These are phyloP conservation scores for Frankliniella intonsa DNA, from an alignment of 2,888 invertebrate species.

Conservation along the genomic window DNA sequence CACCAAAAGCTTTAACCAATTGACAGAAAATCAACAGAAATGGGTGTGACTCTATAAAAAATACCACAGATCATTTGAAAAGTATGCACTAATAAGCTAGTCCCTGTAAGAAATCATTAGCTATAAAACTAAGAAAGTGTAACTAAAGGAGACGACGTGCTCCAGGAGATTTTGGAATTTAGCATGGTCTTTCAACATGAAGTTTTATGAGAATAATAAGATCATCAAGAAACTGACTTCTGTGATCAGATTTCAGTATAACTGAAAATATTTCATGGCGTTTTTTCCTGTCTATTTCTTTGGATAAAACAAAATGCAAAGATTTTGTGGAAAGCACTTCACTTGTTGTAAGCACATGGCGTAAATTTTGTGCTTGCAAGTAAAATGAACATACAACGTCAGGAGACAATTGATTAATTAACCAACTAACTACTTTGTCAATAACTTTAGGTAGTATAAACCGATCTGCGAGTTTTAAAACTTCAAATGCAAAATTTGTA, in stretches of 20 bases:
- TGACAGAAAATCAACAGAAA: too few relatives aligned
- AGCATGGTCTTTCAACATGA: background rate
- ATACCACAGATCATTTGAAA: too few relatives aligned
- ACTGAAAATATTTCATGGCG: constrained; percentile 1
- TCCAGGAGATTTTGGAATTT: background rate
- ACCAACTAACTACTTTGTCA: background rate
- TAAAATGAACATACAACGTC: background rate
- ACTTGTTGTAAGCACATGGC: background rate
- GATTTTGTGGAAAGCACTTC: background rate
- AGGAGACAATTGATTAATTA: background rate
- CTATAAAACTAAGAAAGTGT: background rate
- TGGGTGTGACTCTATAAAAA: too few relatives aligned
- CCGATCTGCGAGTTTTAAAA: constrained; percentile 5
- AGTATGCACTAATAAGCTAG: background rate
- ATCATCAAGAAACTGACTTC: background rate
- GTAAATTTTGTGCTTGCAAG: background rate
- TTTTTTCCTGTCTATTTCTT: background rate
- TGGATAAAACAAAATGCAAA: background rate
- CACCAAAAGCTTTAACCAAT: too few relatives aligned
- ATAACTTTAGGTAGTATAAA: background rate
- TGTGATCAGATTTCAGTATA: background rate
- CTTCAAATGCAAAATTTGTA: constrained; percentile 6
- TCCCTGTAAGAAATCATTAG: background rate
- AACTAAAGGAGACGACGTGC: background rate
- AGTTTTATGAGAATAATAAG: background rate